Evolutionary conservation across 2,888 invertebrate genomes (phyloP), one percentile per base, ranked within the genome.

Genomic region (Micoletzkya japonica): DNA sequence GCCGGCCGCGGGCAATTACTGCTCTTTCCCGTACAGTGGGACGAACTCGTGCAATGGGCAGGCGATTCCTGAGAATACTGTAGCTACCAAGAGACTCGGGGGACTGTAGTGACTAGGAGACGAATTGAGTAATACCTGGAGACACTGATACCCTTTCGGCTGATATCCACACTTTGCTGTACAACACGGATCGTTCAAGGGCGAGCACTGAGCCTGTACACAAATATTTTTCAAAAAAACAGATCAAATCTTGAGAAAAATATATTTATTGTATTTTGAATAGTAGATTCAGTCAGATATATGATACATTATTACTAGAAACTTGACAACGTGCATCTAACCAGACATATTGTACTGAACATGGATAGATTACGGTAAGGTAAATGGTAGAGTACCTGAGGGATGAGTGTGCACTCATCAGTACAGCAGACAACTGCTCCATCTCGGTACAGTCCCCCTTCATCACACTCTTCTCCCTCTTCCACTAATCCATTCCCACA

Each of bases 401-500:
- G 64, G 20, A 54, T 52, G 28, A 66, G 28, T n/a, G 64, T 66
- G n/a, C 64, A 66, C 37, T 66, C 64, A 37, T 66, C 37, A 10
- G 64, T 66, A n/a, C 64, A 66, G 20, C 64, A 66, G 4, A 37
- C 36, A 24, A 30, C 26, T n/a, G 54, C 28, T 66, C 64, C 64
- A 66, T 66, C 64, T n/a, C 54, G 54, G 28, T 28, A 66, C 36
- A 36, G 14, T 1, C 64, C 64, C 37, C 64, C 64, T 28, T 66
- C 95, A 86, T 97, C 96, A 86, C 96, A 97, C 86, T 96, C 93
- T 86, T 97, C 96, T 76, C 93, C 94, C 2, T 93, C 93, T 87
- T 97, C 94, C 0, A 96, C 95, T 17, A 95, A 90, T 76, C 94
- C 89, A 88, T 97, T 96, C 10, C 96, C 96, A 87, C 96, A 97